Conservation (phyloP, 2,113 vertebrate species). For the Gobio gobio region DNA sequence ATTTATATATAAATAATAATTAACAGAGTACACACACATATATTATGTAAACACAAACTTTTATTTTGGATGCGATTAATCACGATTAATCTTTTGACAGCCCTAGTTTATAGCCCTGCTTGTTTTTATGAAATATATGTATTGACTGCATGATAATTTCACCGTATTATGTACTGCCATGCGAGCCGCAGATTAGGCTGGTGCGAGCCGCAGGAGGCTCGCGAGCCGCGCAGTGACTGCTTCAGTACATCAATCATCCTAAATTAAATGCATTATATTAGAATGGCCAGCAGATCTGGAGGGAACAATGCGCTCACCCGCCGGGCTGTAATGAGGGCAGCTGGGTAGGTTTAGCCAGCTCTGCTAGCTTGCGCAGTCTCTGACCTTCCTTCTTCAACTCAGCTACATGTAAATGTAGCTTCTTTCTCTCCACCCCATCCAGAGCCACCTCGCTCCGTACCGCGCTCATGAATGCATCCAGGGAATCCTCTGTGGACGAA, state of each 20-base stretch:
- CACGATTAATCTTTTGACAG: too few relatives aligned
- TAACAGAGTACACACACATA: too few relatives aligned
- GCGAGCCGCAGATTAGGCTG: too few relatives aligned
- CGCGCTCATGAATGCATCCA: slow-evolving; percentile 94
- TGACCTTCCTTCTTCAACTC: slow-evolving; percentile 89
- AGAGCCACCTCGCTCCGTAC: slow-evolving; percentile 82
- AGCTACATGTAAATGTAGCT: slow-evolving; percentile 86
- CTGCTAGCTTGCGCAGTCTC: slow-evolving; percentile 86
- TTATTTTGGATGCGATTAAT: too few relatives aligned
- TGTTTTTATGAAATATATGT: too few relatives aligned
- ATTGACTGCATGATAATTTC: too few relatives aligned
- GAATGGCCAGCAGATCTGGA: not conserved
- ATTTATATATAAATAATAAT: too few relatives aligned
- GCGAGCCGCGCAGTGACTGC: too few relatives aligned
- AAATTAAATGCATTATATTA: not conserved
- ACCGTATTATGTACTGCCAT: too few relatives aligned
- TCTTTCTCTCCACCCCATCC: slow-evolving; percentile 89
- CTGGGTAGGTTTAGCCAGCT: slow-evolving; percentile 86
- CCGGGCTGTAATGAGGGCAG: slow-evolving; percentile 85
- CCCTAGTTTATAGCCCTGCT: too few relatives aligned
- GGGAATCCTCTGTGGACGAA: slow-evolving; percentile 83
- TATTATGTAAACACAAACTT: too few relatives aligned
- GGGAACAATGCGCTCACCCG: slow-evolving; percentile 68
- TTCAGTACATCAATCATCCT: not conserved
- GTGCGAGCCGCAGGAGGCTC: too few relatives aligned